phyloP scores from a whole-genome alignment of 2,113 vertebrate species.

The Pao palembangensis region DNA sequence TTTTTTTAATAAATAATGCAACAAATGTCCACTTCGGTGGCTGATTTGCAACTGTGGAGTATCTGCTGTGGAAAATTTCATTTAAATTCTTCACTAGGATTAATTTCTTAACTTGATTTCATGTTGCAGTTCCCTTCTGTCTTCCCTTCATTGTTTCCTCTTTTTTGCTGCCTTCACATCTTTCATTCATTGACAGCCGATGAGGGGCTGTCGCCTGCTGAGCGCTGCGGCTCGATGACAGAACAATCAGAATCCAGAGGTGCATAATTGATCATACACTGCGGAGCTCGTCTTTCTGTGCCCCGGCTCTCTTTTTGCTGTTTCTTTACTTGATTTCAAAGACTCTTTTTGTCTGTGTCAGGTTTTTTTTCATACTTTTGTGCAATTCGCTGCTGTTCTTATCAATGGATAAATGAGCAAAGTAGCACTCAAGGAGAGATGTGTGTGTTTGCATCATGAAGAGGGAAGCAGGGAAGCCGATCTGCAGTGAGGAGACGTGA shows the following conservation, averaged over 20 bases:
- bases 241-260: constrained; percentile 55
- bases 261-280: constrained; percentile 51
- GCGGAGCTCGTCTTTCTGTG: neutral
- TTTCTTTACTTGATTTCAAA: neutral
- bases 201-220: constrained; percentile 31
- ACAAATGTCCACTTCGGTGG: no score
- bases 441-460: neutral
- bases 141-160: constrained; percentile 3
- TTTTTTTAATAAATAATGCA: no score
- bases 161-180: constrained; percentile 5
- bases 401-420: neutral
- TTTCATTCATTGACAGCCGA: constrained; percentile 16
- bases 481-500: constrained; percentile 15
- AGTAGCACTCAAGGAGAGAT: neutral
- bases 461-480: neutral
- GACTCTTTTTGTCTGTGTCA: neutral
- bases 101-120: no score
- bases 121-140: constrained; percentile 22
- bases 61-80: no score
- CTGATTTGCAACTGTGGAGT: no score
- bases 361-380: neutral
- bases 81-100: neutral
- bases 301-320: neutral
- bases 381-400: neutral
- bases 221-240: constrained; percentile 25